phyloP scores from a whole-genome alignment of 2,888 invertebrate genomes.

The Orthosia gothica region DNA sequence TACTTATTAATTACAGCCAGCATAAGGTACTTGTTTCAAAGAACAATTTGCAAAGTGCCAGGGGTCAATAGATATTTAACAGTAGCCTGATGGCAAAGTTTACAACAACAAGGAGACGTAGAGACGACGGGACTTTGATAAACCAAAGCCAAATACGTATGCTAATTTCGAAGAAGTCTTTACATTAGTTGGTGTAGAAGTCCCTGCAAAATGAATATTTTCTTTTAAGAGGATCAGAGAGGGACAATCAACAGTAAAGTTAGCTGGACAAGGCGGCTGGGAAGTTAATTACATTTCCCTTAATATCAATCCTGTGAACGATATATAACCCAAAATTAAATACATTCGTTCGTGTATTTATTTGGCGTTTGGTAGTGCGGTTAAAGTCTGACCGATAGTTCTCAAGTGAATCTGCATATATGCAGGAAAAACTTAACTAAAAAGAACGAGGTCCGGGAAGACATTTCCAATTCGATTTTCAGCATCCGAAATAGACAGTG shows the following conservation, averaged over 20 bases:
- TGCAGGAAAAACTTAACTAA: not conserved
- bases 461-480: slow-evolving; percentile 8
- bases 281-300: not conserved
- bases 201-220: slow-evolving; percentile 46
- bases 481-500: not conserved
- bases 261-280: not conserved
- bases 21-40: not conserved
- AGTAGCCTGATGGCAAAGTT: not conserved
- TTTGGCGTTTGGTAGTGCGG: not conserved
- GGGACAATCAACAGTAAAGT: slow-evolving; percentile 2
- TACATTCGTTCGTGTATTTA: not conserved
- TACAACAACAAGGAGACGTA: not conserved
- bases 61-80: slow-evolving; percentile 4
- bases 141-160: not conserved
- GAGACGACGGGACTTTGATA: slow-evolving; percentile 1
- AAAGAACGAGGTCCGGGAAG: not conserved
- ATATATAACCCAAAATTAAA: not conserved
- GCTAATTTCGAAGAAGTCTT: not conserved
- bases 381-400: not conserved
- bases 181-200: slow-evolving; percentile 17
- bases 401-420: not conserved
- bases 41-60: not conserved
- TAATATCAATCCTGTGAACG: not conserved
- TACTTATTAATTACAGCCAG: not conserved
- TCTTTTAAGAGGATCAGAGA: slow-evolving; percentile 45